Evolutionary conservation across 2,113 vertebrate species (phyloP).

Genomic region (Cyphomyrus discorhynchus): DNA sequence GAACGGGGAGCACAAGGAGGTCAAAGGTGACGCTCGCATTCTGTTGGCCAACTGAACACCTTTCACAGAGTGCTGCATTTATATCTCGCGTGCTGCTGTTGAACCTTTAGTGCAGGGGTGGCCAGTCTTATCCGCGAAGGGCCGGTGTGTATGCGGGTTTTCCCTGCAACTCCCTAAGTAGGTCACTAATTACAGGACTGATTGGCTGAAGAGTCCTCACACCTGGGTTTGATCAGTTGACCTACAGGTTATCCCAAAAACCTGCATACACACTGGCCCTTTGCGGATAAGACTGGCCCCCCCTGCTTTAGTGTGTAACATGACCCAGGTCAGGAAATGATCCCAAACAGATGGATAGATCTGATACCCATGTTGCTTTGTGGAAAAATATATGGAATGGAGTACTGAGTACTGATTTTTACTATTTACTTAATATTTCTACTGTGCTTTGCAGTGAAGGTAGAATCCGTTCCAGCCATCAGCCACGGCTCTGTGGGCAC

Average conservation of each 20-base stretch:
- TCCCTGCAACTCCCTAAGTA: too few relatives aligned
- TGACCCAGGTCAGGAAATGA: neutral
- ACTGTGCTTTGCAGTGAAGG: conserved; percentile 70
- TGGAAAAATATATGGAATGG: neutral
- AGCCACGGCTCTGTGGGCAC: conserved; percentile 68
- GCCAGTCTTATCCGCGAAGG: too few relatives aligned
- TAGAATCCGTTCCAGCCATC: conserved; percentile 79
- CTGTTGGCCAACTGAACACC: neutral
- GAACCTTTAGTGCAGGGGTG: neutral
- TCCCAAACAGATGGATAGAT: neutral
- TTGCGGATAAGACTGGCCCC: too few relatives aligned
- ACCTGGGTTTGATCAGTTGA: too few relatives aligned
- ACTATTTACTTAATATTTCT: neutral
- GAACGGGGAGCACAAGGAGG: conserved; percentile 80
- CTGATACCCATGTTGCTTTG: neutral
- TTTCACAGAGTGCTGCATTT: neutral
- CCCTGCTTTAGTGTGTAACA: neutral
- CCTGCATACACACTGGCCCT: too few relatives aligned
- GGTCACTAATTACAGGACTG: too few relatives aligned
- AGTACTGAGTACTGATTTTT: neutral
- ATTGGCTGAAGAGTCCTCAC: too few relatives aligned
- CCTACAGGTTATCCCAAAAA: too few relatives aligned
- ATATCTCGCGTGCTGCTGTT: neutral
- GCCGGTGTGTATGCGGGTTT: too few relatives aligned
- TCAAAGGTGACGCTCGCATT: conserved; percentile 70